Percentiles rank a stretch among this genome's conserved stretches.
Evolutionary conservation across 2,113 vertebrate genomes (phyloP).

Genomic region (Cyanoderma ruficeps): DNA sequence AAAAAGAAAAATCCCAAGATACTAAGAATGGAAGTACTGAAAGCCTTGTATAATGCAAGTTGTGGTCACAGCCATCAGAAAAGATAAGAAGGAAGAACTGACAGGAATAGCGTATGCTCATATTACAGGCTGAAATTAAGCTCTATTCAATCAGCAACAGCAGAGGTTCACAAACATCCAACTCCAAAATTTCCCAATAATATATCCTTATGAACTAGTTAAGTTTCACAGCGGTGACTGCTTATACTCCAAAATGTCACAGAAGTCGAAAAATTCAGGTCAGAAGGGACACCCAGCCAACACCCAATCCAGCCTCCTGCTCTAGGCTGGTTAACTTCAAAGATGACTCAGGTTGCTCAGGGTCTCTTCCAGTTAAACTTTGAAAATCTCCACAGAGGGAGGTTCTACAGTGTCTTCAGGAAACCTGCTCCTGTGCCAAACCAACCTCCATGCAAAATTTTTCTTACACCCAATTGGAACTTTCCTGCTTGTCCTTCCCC

Average conservation of each 20-base stretch:
- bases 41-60: background rate
- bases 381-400: background rate
- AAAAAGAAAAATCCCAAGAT: background rate
- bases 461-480: background rate
- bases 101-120: background rate
- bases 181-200: background rate
- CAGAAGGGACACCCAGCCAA: background rate
- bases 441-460: background rate
- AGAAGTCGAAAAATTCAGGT: background rate
- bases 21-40: background rate
- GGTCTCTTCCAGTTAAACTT: background rate
- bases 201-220: background rate
- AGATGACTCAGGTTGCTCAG: background rate
- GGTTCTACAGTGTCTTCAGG: background rate
- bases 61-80: background rate
- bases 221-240: background rate
- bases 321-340: background rate
- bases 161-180: background rate
- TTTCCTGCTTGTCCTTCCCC: background rate
- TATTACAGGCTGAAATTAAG: background rate
- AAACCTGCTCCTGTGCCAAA: background rate
- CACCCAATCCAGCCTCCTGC: background rate
- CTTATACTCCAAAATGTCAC: background rate
- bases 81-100: background rate
- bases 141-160: background rate